phyloP scores from a whole-genome alignment of 2,888 invertebrate species.

The Deilephila porcellus region DNA sequence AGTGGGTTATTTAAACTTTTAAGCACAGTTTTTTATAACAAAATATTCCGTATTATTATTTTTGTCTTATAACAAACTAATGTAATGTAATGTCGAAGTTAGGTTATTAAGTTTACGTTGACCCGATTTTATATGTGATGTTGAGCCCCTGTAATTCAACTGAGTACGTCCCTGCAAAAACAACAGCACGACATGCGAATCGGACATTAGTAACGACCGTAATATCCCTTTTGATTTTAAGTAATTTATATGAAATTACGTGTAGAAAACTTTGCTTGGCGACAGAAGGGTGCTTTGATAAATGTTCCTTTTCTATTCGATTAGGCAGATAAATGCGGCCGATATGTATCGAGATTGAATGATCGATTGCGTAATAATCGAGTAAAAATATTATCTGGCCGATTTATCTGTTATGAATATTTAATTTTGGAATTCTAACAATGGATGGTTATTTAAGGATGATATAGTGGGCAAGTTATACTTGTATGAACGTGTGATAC shows the following conservation, averaged over 20 bases:
- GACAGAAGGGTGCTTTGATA: conserved; percentile 65
- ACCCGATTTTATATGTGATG: neutral
- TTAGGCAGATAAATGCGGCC: conserved; percentile 66
- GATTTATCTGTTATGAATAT: conserved; percentile 40
- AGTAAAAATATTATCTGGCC: conserved; percentile 42
- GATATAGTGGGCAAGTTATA: too few species aligned
- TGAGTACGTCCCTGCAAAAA: conserved; percentile 45
- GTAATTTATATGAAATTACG: conserved; percentile 81
- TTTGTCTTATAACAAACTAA: too few species aligned
- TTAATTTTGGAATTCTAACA: conserved; percentile 37
- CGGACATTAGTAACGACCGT: conserved; percentile 71
- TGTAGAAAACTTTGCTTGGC: conserved; percentile 62
- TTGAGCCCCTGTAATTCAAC: neutral
- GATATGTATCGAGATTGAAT: conserved; percentile 67
- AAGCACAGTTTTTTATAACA: too few species aligned
- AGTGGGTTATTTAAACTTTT: too few species aligned
- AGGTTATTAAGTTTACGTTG: neutral
- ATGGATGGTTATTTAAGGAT: conserved; percentile 15
- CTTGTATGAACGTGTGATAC: too few species aligned
- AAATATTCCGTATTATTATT: too few species aligned
- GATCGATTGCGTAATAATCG: conserved; percentile 72
- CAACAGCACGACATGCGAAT: conserved; percentile 76
- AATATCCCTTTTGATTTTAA: conserved; percentile 83
- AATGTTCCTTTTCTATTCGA: conserved; percentile 76
- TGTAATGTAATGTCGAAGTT: too few species aligned